These are phyloP conservation scores for Bombus consobrinus DNA, from an alignment of 1,140 invertebrate species.

Conservation along the genomic window DNA sequence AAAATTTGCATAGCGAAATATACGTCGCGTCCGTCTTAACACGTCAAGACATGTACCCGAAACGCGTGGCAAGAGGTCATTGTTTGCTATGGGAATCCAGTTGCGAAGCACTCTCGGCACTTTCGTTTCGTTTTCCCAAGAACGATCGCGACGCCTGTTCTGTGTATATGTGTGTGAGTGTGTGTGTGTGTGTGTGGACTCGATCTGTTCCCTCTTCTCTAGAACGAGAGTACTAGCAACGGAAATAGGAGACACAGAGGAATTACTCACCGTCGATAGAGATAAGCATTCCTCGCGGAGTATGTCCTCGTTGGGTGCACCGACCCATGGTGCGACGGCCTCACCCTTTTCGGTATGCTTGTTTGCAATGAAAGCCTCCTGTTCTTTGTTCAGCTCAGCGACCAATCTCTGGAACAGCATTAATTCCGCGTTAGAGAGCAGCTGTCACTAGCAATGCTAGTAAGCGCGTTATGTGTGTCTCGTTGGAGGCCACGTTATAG, in stretches of 20 bases:
- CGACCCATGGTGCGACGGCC: constrained; percentile 95
- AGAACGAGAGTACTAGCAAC: neutral
- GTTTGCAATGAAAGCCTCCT: constrained; percentile 96
- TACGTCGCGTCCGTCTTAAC: neutral
- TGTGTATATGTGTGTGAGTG: too few species aligned
- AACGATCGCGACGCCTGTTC: too few species aligned
- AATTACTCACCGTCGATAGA: constrained; percentile 90
- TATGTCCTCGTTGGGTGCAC: constrained; percentile 92
- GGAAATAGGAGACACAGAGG: constrained; percentile 17
- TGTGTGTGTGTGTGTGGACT: too few species aligned
- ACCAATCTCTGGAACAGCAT: constrained; percentile 91
- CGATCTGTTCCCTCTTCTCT: neutral
- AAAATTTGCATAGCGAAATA: neutral
- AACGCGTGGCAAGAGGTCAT: neutral
- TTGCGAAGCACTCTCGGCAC: neutral
- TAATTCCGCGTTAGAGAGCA: constrained; percentile 43
- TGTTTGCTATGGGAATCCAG: neutral
- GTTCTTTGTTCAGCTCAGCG: constrained; percentile 97
- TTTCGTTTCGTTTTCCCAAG: too few species aligned
- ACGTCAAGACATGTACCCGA: neutral
- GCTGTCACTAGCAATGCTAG: neutral
- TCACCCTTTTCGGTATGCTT: constrained; percentile 89
- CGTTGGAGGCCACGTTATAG: neutral
- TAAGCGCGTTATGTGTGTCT: neutral
- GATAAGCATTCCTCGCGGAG: constrained; percentile 97